These are phyloP conservation scores for Grammatotria lemairii DNA, from an alignment of 2,113 vertebrate genomes.

Conservation along the genomic window DNA sequence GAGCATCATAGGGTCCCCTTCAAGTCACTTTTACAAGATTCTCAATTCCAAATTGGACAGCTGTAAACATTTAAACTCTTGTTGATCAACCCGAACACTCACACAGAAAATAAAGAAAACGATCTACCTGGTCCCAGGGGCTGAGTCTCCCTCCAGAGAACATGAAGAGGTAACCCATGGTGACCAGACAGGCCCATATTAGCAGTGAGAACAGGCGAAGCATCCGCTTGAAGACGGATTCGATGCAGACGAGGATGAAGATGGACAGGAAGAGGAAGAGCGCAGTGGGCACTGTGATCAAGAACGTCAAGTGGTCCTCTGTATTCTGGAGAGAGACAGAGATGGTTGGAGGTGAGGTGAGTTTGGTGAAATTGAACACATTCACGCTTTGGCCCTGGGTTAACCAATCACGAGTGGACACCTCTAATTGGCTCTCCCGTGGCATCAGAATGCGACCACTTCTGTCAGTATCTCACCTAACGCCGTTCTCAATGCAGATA, in stretches of 20 bases:
- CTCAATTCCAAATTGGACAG: not conserved
- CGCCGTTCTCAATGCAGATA: not conserved
- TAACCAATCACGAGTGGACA: not conserved
- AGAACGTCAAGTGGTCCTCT: slow-evolving; percentile 89
- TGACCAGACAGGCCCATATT: slow-evolving; percentile 92
- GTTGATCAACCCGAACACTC: not conserved
- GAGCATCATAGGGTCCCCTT: not conserved
- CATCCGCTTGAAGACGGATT: slow-evolving; percentile 92
- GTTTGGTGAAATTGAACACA: not conserved
- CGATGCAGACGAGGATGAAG: slow-evolving; percentile 95
- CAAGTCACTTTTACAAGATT: not conserved
- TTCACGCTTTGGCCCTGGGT: not conserved
- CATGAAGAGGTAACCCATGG: slow-evolving; percentile 98
- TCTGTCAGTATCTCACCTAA: not conserved
- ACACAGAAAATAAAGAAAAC: not conserved
- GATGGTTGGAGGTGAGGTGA: not conserved
- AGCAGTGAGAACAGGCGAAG: slow-evolving; percentile 90
- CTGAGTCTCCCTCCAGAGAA: slow-evolving; percentile 92
- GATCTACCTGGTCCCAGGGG: slow-evolving; percentile 89
- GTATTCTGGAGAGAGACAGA: slow-evolving; percentile 73
- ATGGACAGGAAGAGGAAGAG: slow-evolving; percentile 95
- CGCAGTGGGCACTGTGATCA: slow-evolving; percentile 91
- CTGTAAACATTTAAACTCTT: not conserved
- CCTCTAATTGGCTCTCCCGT: not conserved
- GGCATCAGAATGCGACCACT: not conserved